Conservation (phyloP, 2,888 invertebrate species). For the Eupeodes luniger region DNA sequence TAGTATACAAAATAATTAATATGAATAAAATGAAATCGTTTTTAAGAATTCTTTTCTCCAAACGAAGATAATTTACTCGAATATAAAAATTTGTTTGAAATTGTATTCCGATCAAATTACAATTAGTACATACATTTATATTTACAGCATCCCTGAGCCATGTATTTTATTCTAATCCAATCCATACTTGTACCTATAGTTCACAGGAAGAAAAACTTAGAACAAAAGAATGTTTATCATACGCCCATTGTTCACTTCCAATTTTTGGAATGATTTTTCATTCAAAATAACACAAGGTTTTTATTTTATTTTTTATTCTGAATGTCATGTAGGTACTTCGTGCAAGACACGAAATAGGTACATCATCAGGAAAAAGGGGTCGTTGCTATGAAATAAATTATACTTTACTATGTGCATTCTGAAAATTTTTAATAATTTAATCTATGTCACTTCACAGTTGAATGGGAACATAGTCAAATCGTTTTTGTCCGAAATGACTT, state of each 20-base stretch:
- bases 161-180: neutral
- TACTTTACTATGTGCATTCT: neutral
- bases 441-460: neutral
- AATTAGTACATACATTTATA: too few species aligned
- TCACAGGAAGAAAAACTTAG: neutral
- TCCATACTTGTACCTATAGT: neutral
- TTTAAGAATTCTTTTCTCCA: too few species aligned
- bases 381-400: neutral
- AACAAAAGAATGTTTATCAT: slow-evolving; percentile 8
- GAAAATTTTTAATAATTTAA: neutral
- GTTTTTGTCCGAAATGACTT: slow-evolving; percentile 6
- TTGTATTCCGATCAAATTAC: too few species aligned
- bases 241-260: neutral
- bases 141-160: too few species aligned
- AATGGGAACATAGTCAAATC: neutral
- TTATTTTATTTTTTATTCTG: neutral
- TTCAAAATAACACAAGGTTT: too few species aligned
- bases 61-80: too few species aligned
- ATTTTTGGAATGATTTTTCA: neutral
- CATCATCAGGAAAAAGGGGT: neutral
- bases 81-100: too few species aligned
- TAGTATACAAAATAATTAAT: too few species aligned
- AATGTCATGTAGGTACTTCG: neutral
- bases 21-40: too few species aligned
- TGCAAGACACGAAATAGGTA: neutral